phyloP scores from a whole-genome alignment of 1,140 invertebrate species.

The Camponotus pennsylvanicus region DNA sequence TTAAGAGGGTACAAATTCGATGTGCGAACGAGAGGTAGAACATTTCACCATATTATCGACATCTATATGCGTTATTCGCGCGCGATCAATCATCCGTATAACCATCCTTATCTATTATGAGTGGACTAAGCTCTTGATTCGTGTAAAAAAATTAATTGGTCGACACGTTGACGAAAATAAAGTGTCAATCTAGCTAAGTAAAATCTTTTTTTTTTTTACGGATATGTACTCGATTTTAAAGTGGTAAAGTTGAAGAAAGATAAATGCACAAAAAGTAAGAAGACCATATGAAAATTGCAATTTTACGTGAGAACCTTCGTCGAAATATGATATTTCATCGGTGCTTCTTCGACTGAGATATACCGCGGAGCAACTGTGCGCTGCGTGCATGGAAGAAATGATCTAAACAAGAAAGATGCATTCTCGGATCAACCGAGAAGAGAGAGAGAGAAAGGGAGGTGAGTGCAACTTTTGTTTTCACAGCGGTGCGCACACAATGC shows the following conservation, averaged over 20 bases:
- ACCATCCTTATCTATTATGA: background rate
- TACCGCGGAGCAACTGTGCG: slow-evolving; percentile 57
- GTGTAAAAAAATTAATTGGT: slow-evolving; percentile 39
- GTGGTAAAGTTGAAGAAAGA: background rate
- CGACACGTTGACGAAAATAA: slow-evolving; percentile 2
- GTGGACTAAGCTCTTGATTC: background rate
- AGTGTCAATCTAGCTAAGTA: background rate
- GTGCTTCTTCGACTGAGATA: slow-evolving; percentile 60
- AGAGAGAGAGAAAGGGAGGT: background rate
- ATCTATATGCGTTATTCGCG: slow-evolving; percentile 16
- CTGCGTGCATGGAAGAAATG: slow-evolving; percentile 27
- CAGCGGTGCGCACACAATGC: slow-evolving; percentile 63
- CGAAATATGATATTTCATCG: slow-evolving; percentile 56
- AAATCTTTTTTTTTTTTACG: background rate
- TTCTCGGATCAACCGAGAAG: slow-evolving; percentile 3
- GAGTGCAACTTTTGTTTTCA: slow-evolving; percentile 70
- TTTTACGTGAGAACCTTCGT: slow-evolving; percentile 51
- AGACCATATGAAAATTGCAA: slow-evolving; percentile 54
- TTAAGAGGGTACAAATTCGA: background rate
- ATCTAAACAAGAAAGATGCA: slow-evolving; percentile 27
- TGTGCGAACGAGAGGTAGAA: background rate
- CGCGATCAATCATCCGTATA: slow-evolving; percentile 38
- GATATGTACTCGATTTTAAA: background rate
- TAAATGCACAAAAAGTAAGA: background rate
- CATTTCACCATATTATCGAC: slow-evolving; percentile 19